Evolutionary conservation across 2,888 invertebrate genomes (phyloP), one percentile per base, ranked within the genome.

Genomic region (Hyles lineata): DNA sequence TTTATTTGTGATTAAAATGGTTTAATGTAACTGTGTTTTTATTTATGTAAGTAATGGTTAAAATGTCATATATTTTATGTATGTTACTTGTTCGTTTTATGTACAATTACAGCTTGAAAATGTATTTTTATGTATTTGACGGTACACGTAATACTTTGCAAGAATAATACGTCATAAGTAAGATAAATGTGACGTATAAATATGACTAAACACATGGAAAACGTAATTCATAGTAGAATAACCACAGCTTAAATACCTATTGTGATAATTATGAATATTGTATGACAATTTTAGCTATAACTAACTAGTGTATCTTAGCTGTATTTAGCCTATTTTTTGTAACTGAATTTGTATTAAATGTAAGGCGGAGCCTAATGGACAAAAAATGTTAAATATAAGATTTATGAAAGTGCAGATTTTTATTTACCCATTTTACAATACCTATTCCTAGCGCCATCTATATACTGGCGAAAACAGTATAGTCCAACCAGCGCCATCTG

Each of bases 231-330:
- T 35, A 7, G 6, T 63, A 15, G 11, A 9, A 61, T 61, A 35
- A n/a, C 32, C 61, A 60, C 59, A 70, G 25, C n/a, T 58, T 23
- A 29, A 25, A 50, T 60, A n/a, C n/a, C n/a, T n/a, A 71, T 55
- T 62, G 71, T 71, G 71, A 71, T 74, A 74, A 70, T 19, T 73
- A 60, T 55, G 52, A 59, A 70, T 50, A 59, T 70, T 61, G 69
- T 60, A 32, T 32, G 72, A 72, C 71, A 72, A 72, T 72, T 70
- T 50, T 63, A 74, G 63, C 58, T 72, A 29, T 70, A 72, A 70
- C 59, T 71, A 71, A 74, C 70, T 74, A 75, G 62, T 71, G 3
- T 71, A 62, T 50, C 32, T 71, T 60, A 70, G 23, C 32, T 59
- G 62, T 71, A 17, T 71, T 21, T 71, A 71, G 50, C 32, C 29